Evolutionary conservation across 2,888 invertebrate genomes (phyloP).

Genomic region (Meliscaeva auricollis): DNA sequence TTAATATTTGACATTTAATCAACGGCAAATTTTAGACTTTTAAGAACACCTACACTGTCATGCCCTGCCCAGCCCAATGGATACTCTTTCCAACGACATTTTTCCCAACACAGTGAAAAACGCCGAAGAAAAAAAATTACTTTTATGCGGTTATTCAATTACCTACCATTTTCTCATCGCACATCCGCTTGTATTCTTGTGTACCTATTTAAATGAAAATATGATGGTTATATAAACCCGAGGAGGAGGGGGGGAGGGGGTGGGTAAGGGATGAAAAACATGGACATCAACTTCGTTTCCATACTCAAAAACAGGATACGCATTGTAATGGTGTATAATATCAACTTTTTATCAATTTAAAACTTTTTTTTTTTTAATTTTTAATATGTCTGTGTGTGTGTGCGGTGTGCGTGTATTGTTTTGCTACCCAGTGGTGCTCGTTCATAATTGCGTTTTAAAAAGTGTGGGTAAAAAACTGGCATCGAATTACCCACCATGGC

Average conservation of each 20-base stretch:
- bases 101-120: too few relatives aligned
- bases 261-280: background rate
- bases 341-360: conserved; percentile 63
- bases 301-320: background rate
- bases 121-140: conserved; percentile 16
- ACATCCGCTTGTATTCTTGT: too few relatives aligned
- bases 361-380: conserved; percentile 33
- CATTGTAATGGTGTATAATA: conserved; percentile 50
- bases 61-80: too few relatives aligned
- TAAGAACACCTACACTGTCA: too few relatives aligned
- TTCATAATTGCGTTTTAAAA: conserved; percentile 50
- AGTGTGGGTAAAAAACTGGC: conserved; percentile 27
- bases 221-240: conserved; percentile 1
- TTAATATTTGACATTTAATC: too few relatives aligned
- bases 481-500: conserved; percentile 1
- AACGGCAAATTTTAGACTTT: too few relatives aligned
- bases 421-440: background rate
- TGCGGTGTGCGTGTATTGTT: conserved; percentile 3
- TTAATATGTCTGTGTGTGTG: background rate
- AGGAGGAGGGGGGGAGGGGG: background rate
- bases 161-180: too few relatives aligned
- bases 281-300: background rate
- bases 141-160: conserved; percentile 65
- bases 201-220: conserved; percentile 52
- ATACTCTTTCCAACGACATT: too few relatives aligned